Evolutionary conservation across 2,888 invertebrate species (phyloP).

Genomic region (Chrysolina americana): DNA sequence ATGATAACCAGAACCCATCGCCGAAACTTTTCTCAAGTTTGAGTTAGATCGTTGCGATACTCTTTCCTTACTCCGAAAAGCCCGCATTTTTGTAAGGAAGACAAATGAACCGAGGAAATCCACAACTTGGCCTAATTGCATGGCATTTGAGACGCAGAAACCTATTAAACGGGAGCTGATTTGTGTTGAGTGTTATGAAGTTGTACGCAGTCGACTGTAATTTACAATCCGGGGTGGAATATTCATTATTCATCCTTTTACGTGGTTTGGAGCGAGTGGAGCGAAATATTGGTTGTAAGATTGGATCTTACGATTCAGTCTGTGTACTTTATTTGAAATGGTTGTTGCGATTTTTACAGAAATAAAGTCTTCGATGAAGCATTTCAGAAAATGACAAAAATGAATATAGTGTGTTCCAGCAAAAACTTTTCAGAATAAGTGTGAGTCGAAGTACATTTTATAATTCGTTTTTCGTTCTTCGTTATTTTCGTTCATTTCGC

Average conservation of each 20-base stretch:
- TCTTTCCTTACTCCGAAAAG: not conserved
- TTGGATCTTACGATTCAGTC: not conserved
- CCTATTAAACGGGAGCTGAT: slow-evolving; percentile 14
- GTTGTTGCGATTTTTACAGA: no score
- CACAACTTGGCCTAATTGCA: slow-evolving; percentile 2
- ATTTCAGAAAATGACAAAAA: no score
- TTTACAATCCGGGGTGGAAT: not conserved
- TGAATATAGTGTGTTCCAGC: no score
- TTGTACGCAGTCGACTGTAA: slow-evolving; percentile 2
- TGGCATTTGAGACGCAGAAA: not conserved
- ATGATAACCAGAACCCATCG: not conserved
- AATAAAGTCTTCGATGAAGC: no score
- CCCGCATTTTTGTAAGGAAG: slow-evolving; percentile 9
- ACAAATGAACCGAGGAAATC: slow-evolving; percentile 8
- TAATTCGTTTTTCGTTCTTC: no score
- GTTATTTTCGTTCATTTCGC: no score
- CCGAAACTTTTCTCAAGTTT: not conserved
- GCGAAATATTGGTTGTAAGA: not conserved
- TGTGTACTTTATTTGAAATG: not conserved
- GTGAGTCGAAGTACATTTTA: no score
- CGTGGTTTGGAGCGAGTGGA: not conserved
- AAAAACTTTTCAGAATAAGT: no score
- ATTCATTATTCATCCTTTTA: slow-evolving; percentile 4
- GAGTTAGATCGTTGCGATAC: not conserved
- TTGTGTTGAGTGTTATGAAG: slow-evolving; percentile 12